These are phyloP conservation scores for Tanypteryx hageni DNA, from an alignment of 2,888 invertebrate species.

Conservation along the genomic window DNA sequence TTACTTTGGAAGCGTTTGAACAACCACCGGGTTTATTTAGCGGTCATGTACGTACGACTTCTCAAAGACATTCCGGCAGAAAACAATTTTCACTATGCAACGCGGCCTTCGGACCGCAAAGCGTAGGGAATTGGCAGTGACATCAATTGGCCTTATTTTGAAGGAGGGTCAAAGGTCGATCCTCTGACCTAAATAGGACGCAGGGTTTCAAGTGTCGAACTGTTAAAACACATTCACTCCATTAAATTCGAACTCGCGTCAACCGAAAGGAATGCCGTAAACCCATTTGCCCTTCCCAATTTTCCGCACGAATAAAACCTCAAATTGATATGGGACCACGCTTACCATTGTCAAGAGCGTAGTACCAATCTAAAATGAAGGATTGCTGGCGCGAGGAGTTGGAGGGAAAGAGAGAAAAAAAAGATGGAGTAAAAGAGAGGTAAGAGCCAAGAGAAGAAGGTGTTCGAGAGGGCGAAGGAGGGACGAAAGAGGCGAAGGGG, in stretches of 20 bases:
- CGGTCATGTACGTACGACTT: too few species aligned
- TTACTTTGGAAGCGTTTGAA: too few species aligned
- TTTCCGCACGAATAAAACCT: too few species aligned
- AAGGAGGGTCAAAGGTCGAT: not conserved
- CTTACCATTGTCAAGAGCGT: not conserved
- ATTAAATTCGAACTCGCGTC: constrained; percentile 3
- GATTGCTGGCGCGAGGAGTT: not conserved
- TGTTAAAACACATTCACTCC: not conserved
- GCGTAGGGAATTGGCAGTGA: not conserved
- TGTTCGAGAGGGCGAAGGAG: not conserved
- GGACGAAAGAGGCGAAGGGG: not conserved
- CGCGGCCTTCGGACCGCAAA: not conserved
- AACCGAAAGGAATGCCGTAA: not conserved
- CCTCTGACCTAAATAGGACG: not conserved
- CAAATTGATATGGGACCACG: not conserved
- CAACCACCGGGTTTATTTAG: too few species aligned
- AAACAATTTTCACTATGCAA: not conserved
- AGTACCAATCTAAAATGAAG: too few species aligned
- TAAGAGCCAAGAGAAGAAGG: not conserved
- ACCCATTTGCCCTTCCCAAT: too few species aligned
- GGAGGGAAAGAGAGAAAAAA: not conserved
- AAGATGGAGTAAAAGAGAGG: not conserved
- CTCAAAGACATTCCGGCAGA: not conserved
- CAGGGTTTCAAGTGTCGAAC: not conserved
- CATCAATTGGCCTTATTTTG: constrained; percentile 11